Percentiles rank a stretch among this genome's conserved stretches.
Evolutionary conservation across 2,113 vertebrate genomes (phyloP).

Genomic region (Pygathrix nemaeus): DNA sequence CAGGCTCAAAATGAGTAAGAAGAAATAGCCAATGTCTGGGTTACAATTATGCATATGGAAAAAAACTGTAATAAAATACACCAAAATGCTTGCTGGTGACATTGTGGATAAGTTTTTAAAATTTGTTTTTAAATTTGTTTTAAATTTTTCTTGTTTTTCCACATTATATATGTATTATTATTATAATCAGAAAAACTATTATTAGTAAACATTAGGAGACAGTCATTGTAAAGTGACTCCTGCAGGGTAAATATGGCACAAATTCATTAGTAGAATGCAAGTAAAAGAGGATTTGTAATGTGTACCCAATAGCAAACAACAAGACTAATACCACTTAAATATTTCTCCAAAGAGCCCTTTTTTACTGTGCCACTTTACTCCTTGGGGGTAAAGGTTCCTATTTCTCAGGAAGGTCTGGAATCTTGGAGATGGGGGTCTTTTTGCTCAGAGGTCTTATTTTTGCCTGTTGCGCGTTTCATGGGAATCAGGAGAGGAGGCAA

Average conservation of each 20-base stretch:
- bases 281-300: not conserved
- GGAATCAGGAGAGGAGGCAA: not conserved
- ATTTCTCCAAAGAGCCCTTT: slow-evolving; percentile 10
- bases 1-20: not conserved
- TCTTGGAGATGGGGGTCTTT: not conserved
- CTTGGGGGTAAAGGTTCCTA: not conserved
- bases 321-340: slow-evolving; percentile 6
- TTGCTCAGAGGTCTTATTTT: not conserved
- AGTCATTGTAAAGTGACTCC: not conserved
- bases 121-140: slow-evolving; percentile 23
- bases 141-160: slow-evolving; percentile 32
- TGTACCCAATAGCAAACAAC: not conserved
- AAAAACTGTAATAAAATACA: not conserved
- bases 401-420: not conserved
- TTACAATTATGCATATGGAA: not conserved
- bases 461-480: not conserved
- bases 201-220: slow-evolving; percentile 38
- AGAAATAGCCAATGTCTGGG: not conserved
- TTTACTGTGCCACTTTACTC: not conserved
- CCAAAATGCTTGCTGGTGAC: not conserved
- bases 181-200: slow-evolving; percentile 12
- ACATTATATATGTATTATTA: slow-evolving; percentile 40
- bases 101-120: not conserved
- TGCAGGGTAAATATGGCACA: slow-evolving; percentile 23
- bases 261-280: not conserved